Evolutionary conservation across 2,797 vertebrate genomes (phyloP), one percentile per base, ranked within the genome.

Genomic region (Macropodus opercularis): DNA sequence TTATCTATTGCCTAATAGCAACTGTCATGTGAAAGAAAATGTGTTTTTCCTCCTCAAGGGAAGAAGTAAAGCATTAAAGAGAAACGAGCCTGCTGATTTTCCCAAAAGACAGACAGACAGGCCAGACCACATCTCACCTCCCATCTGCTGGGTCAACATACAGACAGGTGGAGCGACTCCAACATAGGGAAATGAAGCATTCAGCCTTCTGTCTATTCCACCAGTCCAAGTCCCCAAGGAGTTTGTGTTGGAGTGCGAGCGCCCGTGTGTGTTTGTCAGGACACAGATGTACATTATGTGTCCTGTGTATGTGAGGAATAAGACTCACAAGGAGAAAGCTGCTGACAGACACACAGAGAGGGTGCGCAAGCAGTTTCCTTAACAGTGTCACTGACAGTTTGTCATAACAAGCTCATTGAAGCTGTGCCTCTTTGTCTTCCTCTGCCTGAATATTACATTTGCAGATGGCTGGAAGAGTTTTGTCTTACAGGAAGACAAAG

Each of bases 331-430:
- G 21, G 49, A 59, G 10, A 35, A 41, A 56, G 57, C 60, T 17
- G 67, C 62, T 51, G 63, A 66, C 49, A 56, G 59, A 61, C 50
- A 47, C 36, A 29, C 17, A 39, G 32, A 10, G 50, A 51, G 52
- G 10, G 21, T n/a, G 53, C 5, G 44, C 44, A 58, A 48, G 22
- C 60, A 51, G 13, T 70, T 77, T 82, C 72, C 57, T 68, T 54
- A 59, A 76, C 17, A 0, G 48, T 54, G 63, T 76, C 72, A 49
- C 60, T 79, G 83, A 84, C 80, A 81, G 77, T 85, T 79, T 81
- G 75, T 87, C 85, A 87, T 61, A 81, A 81, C 75, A 82, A 72
- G 50, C 65, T 67, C 19, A 55, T 56, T 63, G 73, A 72, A 81
- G 72, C 74, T 69, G 32, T 0, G 18, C 39, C 61, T 66, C 75